A percentile compares a stretch with the other conserved stretches of the same genome.
These are phyloP conservation scores for Timandra comae DNA, from an alignment of 2,888 invertebrate species.

Conservation along the genomic window DNA sequence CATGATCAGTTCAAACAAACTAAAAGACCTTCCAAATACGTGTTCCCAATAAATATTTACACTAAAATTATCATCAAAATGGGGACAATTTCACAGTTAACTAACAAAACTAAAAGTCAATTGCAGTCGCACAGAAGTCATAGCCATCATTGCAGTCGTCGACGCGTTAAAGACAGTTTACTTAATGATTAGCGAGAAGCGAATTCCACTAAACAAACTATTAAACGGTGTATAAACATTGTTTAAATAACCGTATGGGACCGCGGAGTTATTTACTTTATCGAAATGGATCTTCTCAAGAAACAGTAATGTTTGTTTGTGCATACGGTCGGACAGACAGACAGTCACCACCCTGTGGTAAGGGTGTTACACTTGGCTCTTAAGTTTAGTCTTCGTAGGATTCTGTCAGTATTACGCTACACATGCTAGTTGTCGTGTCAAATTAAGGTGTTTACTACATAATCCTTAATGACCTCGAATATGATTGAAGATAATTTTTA, in stretches of 20 bases:
- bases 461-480: not conserved
- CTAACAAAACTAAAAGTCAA: too few species aligned
- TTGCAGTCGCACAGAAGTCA: too few species aligned
- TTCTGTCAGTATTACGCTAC: not conserved
- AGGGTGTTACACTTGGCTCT: slow-evolving; percentile 15
- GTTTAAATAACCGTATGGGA: slow-evolving; percentile 3
- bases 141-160: too few species aligned
- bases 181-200: not conserved
- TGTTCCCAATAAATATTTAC: too few species aligned
- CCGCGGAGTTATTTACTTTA: slow-evolving; percentile 16
- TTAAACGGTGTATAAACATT: not conserved
- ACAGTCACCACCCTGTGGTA: slow-evolving; percentile 13
- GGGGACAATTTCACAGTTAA: too few species aligned
- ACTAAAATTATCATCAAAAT: too few species aligned
- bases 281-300: slow-evolving; percentile 17
- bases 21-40: too few species aligned
- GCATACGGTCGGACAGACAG: slow-evolving; percentile 11
- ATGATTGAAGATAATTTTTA: not conserved
- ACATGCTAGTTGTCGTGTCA: not conserved
- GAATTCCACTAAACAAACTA: not conserved
- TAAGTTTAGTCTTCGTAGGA: not conserved
- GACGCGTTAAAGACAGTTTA: not conserved
- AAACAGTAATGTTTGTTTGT: slow-evolving; percentile 16
- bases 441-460: too few species aligned
- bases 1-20: too few species aligned